Evolutionary conservation across 2,113 vertebrate species (phyloP).

Genomic region (Dicrurus megarhynchus): DNA sequence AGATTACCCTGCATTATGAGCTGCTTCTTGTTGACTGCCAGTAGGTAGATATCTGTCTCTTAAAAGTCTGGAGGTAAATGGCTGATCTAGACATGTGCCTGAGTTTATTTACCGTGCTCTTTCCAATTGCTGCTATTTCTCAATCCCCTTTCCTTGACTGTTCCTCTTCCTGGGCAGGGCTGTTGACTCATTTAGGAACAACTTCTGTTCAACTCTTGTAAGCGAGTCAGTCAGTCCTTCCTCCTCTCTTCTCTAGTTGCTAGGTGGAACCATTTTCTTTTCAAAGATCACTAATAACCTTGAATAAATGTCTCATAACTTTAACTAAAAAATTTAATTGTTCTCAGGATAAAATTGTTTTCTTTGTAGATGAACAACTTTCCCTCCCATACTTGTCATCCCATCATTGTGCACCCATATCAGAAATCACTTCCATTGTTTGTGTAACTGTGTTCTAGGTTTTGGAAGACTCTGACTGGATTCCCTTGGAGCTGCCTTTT

Average conservation of each 20-base stretch:
- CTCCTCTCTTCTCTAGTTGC: neutral
- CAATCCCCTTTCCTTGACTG: neutral
- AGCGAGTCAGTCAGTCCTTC: neutral
- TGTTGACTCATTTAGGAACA: constrained; percentile 4
- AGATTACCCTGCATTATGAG: neutral
- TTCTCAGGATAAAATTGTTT: neutral
- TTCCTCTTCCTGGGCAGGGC: neutral
- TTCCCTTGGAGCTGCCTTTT: neutral
- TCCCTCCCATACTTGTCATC: neutral
- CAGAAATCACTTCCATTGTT: neutral
- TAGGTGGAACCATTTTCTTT: neutral
- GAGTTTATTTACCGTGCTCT: neutral
- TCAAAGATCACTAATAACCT: neutral
- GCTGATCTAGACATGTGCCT: neutral
- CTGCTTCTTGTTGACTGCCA: neutral
- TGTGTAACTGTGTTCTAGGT: neutral
- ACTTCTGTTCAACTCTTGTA: neutral
- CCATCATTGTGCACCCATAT: neutral
- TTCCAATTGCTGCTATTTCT: neutral
- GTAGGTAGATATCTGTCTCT: neutral
- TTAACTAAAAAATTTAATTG: neutral
- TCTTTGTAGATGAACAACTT: neutral
- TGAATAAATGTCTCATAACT: neutral
- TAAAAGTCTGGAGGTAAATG: neutral
- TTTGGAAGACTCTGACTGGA: neutral